These are phyloP conservation scores for Ranitomeya variabilis DNA, from an alignment of 2,113 vertebrate species.

Conservation along the genomic window DNA sequence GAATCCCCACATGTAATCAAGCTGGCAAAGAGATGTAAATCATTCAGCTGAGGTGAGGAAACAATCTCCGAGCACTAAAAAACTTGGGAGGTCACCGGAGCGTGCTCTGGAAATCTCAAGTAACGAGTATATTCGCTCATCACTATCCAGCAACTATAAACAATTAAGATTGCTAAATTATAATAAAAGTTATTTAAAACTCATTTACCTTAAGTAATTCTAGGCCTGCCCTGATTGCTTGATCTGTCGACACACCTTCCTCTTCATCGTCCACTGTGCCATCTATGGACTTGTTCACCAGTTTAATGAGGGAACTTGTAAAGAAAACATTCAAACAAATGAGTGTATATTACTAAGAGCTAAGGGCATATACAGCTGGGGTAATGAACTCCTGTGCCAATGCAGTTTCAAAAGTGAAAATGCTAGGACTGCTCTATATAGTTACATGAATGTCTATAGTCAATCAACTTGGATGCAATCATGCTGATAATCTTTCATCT, in stretches of 20 bases:
- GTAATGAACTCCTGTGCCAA: background rate
- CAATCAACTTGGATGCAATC: too few relatives aligned
- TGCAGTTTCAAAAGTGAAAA: background rate
- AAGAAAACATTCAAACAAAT: conserved; percentile 32
- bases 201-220: conserved; percentile 83
- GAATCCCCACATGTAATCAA: too few relatives aligned
- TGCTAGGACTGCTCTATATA: background rate
- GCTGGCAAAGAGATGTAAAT: too few relatives aligned
- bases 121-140: too few relatives aligned
- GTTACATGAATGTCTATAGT: background rate
- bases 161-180: too few relatives aligned
- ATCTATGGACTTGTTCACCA: conserved; percentile 88
- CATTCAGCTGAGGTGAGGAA: too few relatives aligned
- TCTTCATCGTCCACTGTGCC: conserved; percentile 89
- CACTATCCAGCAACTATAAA: too few relatives aligned
- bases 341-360: background rate
- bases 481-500: too few relatives aligned
- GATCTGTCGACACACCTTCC: conserved; percentile 85
- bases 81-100: too few relatives aligned
- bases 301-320: conserved; percentile 84
- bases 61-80: too few relatives aligned
- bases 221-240: conserved; percentile 85
- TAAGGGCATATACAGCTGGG: background rate
- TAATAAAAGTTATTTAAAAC: too few relatives aligned
- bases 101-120: too few relatives aligned